phyloP scores from a whole-genome alignment of 2,888 invertebrate species.

The Malthinus flaveolus region DNA sequence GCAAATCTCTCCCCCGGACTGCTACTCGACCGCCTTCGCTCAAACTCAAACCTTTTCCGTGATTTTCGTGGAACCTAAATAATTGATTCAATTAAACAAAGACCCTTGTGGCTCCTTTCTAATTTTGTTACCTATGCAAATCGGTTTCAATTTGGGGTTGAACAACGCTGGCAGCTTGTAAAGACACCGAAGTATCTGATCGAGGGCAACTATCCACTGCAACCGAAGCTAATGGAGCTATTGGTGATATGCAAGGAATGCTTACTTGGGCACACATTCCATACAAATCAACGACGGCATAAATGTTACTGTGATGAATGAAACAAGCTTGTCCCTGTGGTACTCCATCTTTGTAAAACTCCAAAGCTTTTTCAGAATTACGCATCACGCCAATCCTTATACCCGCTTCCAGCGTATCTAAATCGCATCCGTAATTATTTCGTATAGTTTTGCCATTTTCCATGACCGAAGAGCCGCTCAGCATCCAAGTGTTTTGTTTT shows the following conservation, averaged over 20 bases:
- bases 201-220: conserved; percentile 47
- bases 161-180: conserved; percentile 47
- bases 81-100: neutral
- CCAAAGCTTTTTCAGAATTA: conserved; percentile 79
- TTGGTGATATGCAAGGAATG: conserved; percentile 49
- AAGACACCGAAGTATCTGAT: conserved; percentile 51
- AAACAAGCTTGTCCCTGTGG: conserved; percentile 86
- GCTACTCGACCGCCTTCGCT: conserved; percentile 70
- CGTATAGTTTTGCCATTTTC: conserved; percentile 84
- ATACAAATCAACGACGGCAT: conserved; percentile 93
- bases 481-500: conserved; percentile 88
- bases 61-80: conserved; percentile 63
- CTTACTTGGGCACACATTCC: conserved; percentile 93
- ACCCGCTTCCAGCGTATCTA: conserved; percentile 79
- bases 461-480: conserved; percentile 91
- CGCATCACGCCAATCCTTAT: conserved; percentile 88
- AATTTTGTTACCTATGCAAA: conserved; percentile 42
- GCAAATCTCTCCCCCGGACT: conserved; percentile 61
- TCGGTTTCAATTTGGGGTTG: conserved; percentile 49
- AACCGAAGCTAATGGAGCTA: conserved; percentile 47
- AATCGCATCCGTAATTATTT: conserved; percentile 82
- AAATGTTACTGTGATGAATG: conserved; percentile 78
- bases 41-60: conserved; percentile 71
- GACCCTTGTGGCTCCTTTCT: neutral
- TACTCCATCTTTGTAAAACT: conserved; percentile 84